Percentiles rank a stretch among this genome's conserved stretches.
These are phyloP conservation scores for Poecile montanus DNA, from an alignment of 2,797 vertebrate genomes.

Conservation along the genomic window DNA sequence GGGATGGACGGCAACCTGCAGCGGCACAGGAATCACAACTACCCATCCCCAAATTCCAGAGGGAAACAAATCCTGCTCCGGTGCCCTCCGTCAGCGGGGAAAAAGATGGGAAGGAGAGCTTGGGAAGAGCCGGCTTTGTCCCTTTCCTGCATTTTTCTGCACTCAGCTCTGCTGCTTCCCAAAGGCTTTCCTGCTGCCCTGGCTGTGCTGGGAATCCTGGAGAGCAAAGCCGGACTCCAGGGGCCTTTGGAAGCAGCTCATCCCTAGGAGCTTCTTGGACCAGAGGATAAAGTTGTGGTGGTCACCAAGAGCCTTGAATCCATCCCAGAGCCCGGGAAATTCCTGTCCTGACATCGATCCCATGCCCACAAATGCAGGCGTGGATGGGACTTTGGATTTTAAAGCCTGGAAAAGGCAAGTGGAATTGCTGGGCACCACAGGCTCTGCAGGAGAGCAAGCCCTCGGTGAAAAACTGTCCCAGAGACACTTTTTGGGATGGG, in stretches of 20 bases:
- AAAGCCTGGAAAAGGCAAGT: neutral
- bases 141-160: rapidly evolving
- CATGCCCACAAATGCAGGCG: rapidly evolving
- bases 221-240: neutral
- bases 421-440: too few relatives aligned
- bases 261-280: too few relatives aligned
- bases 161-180: neutral
- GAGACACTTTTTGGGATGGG: neutral
- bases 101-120: neutral
- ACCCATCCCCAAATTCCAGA: neutral
- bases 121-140: neutral
- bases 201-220: too few relatives aligned
- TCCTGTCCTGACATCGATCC: rapidly evolving
- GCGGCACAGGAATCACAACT: too few relatives aligned
- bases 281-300: rapidly evolving
- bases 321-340: neutral
- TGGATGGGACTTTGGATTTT: too few relatives aligned
- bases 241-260: neutral
- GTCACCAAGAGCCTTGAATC: rapidly evolving
- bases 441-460: neutral
- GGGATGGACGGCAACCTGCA: too few relatives aligned
- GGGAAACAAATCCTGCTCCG: neutral
- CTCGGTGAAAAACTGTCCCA: neutral
- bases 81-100: neutral
- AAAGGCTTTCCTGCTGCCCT: neutral